Conservation (phyloP, 2,113 vertebrate species). For the Boulengeromyrus knoepffleri region DNA sequence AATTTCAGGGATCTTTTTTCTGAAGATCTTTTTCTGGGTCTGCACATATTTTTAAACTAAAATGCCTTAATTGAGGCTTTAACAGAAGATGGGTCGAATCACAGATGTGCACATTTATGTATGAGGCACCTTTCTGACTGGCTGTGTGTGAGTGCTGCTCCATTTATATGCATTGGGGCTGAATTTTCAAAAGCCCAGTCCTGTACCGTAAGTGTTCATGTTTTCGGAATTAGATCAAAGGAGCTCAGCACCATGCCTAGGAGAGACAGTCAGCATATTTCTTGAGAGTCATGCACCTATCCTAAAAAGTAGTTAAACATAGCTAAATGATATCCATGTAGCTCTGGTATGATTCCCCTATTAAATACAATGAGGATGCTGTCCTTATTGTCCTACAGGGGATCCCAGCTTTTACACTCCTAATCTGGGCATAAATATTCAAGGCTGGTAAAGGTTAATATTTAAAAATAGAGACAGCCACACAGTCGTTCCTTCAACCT, state of each 20-base stretch:
- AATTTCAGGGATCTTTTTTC: background rate
- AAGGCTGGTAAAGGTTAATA: constrained; percentile 5
- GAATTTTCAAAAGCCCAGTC: background rate
- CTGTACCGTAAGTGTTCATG: background rate
- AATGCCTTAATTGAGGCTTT: background rate
- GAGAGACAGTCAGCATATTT: background rate
- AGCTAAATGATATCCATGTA: background rate
- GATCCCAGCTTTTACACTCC: background rate
- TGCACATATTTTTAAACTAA: background rate
- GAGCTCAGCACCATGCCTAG: background rate
- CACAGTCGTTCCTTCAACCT: background rate
- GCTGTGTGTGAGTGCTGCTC: background rate
- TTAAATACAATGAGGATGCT: background rate
- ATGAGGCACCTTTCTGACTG: background rate
- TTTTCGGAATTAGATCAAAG: background rate
- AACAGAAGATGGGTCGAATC: background rate
- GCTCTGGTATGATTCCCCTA: background rate
- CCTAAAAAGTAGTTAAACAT: background rate
- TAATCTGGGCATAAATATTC: background rate
- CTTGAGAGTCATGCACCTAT: background rate
- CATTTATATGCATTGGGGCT: background rate
- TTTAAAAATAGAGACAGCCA: background rate
- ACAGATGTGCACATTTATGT: background rate
- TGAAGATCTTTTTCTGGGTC: background rate
- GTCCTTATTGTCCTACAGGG: background rate